phyloP scores from a whole-genome alignment of 2,113 vertebrate genomes.

The Sinocyclocheilus rhinocerous region DNA sequence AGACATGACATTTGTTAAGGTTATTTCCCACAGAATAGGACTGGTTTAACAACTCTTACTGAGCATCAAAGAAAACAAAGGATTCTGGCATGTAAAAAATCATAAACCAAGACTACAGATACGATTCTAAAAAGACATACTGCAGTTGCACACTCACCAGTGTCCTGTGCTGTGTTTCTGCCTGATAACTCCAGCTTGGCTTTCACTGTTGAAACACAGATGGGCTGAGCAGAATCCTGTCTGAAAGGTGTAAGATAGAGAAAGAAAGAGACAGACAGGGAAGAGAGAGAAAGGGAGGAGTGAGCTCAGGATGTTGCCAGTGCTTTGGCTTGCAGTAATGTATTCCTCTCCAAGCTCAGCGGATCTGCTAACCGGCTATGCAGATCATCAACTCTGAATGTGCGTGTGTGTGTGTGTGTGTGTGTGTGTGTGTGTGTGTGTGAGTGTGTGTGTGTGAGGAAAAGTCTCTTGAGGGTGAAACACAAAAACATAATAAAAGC shows the following conservation, averaged over 20 bases:
- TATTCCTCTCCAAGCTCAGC: constrained; percentile 43
- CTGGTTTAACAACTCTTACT: neutral
- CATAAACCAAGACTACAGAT: neutral
- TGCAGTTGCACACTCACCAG: constrained; percentile 55
- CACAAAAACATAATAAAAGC: constrained; percentile 8
- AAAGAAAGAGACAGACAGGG: constrained; percentile 11
- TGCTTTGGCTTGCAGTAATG: constrained; percentile 46
- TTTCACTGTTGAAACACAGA: constrained; percentile 35
- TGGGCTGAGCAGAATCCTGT: constrained; percentile 46
- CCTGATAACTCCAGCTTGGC: constrained; percentile 48
- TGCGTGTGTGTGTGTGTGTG: neutral
- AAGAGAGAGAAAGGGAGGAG: constrained; percentile 38
- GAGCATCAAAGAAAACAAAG: neutral
- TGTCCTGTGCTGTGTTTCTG: constrained; percentile 50
- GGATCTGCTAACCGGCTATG: constrained; percentile 45
- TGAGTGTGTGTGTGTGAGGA: neutral
- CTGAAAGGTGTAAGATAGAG: constrained; percentile 40
- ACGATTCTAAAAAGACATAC: neutral
- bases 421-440: neutral
- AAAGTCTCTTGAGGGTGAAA: neutral
- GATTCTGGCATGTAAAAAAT: neutral
- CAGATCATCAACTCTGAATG: constrained; percentile 29
- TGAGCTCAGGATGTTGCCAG: constrained; percentile 19
- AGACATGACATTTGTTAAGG: neutral
- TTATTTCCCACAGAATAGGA: neutral